These are phyloP conservation scores for Carassius auratus DNA, from an alignment of 2,113 vertebrate species.

Conservation along the genomic window DNA sequence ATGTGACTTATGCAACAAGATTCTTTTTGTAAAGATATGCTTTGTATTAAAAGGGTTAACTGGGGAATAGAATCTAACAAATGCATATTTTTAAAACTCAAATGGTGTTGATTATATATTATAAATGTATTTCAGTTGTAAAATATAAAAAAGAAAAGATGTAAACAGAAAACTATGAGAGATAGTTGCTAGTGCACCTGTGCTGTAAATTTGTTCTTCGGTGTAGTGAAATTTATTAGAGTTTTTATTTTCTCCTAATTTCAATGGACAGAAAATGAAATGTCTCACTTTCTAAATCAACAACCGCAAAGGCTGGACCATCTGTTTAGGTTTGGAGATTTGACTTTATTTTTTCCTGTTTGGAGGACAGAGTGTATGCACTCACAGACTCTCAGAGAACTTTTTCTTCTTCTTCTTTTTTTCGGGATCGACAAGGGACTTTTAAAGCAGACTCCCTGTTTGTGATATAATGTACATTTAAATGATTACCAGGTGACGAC, in stretches of 20 bases:
- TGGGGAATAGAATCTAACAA: constrained; percentile 57
- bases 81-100: constrained; percentile 68
- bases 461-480: constrained; percentile 56
- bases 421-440: constrained; percentile 34
- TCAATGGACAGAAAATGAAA: constrained; percentile 73
- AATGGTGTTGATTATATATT: constrained; percentile 77
- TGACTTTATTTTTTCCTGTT: constrained; percentile 58
- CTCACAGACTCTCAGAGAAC: constrained; percentile 65
- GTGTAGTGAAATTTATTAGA: constrained; percentile 83
- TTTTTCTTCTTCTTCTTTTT: background rate
- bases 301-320: constrained; percentile 58
- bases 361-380: constrained; percentile 77
- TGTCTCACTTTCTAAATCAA: constrained; percentile 73
- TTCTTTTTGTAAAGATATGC: constrained; percentile 62
- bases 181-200: constrained; percentile 87
- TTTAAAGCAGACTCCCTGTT: constrained; percentile 55
- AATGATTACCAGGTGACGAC: constrained; percentile 46
- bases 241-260: constrained; percentile 80
- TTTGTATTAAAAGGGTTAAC: constrained; percentile 59
- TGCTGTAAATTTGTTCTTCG: constrained; percentile 88
- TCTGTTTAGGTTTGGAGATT: constrained; percentile 38
- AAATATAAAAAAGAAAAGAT: constrained; percentile 44
- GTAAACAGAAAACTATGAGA: constrained; percentile 72
- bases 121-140: constrained; percentile 63
- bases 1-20: constrained; percentile 69